Base-by-base conservation (phyloP, 2,888 invertebrate genomes). In the Sinotaia quadrata region DNA sequence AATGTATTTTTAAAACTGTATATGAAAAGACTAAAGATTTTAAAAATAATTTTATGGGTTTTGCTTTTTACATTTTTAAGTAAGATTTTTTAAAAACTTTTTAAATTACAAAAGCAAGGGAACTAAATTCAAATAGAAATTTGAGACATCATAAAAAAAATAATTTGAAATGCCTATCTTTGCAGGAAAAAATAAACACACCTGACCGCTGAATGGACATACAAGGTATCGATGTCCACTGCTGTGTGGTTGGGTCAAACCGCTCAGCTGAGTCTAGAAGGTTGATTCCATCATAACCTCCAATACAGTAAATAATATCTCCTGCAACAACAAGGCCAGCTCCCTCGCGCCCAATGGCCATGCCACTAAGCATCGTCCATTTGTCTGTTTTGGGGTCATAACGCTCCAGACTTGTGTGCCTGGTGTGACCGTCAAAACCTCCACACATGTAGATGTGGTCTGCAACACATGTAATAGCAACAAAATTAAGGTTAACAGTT, bases 371-470 rank as follows among this genome's bases (percentile, higher is more conserved):
- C 59, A 82, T 73, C 21, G 76, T 75, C 87, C 87, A 87, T 69
- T 84, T 80, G 74, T 87, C 85, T 8, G 80, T 77, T 29, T 67
- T 65, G 4, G 87, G 85, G 73, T 85, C 82, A 69, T 87, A 87
- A 27, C 84, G 78, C 73, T 87, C 87, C 81, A 87, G 83, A 67
- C 84, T 85, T 15, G 83, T 82, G 73, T 87, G 86, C 5, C 87
- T 78, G 18, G 81, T 79, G 57, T 83, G 81, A 15, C 87, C 87
- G 74, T 87, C 87, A 77, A 87, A 87, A 1, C 87, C 87, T 21
- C 87, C 87, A 78, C 86, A 86, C 31, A 87, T 86, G 76, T 86
- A 87, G 8, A 87, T 81, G 71, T 80, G 78, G 57, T 85, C 87
- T 87, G 76, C n/a, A n/a, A n/a, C n/a, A n/a, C n/a, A n/a, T n/a